Evolutionary conservation across 1,140 invertebrate genomes (phyloP).

Genomic region (Scaptomyza pallida): DNA sequence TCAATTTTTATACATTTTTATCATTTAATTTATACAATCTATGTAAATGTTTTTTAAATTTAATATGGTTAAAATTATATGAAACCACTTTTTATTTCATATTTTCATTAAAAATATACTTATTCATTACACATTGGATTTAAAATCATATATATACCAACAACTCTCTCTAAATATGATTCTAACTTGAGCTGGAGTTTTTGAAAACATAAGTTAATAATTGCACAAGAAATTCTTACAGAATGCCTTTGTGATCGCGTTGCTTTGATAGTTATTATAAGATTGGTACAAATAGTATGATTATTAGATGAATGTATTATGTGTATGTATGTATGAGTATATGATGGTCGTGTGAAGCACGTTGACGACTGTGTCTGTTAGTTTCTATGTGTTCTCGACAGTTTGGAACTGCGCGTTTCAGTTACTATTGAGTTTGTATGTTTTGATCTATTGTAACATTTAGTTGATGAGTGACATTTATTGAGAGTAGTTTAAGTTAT

Average conservation of each 20-base stretch:
- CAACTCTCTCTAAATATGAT: conserved; percentile 20
- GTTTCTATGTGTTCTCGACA: conserved; percentile 67
- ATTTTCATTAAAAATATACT: conserved; percentile 14
- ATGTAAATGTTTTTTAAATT: conserved; percentile 29
- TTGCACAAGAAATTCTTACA: conserved; percentile 75
- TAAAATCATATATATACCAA: conserved; percentile 39
- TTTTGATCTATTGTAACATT: conserved; percentile 73
- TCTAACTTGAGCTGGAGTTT: conserved; percentile 25
- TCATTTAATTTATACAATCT: conserved; percentile 41
- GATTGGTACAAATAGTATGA: conserved; percentile 26
- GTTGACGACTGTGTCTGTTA: conserved; percentile 79
- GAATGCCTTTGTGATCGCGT: conserved; percentile 49
- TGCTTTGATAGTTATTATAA: conserved; percentile 12
- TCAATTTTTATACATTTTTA: conserved; percentile 51
- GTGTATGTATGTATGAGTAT: neutral
- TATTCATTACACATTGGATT: conserved; percentile 50
- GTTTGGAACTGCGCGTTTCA: conserved; percentile 73
- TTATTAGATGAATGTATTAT: conserved; percentile 37
- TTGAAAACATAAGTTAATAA: conserved; percentile 32
- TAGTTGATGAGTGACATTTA: conserved; percentile 51
- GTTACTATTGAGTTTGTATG: conserved; percentile 74
- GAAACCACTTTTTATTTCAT: conserved; percentile 49
- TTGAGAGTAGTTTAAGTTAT: conserved; percentile 61
- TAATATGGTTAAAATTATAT: conserved; percentile 48
- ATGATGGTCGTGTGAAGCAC: conserved; percentile 46